Evolutionary conservation across 2,113 vertebrate genomes (phyloP), one percentile per base, ranked within the genome.

Genomic region (Corythaixoides concolor): DNA sequence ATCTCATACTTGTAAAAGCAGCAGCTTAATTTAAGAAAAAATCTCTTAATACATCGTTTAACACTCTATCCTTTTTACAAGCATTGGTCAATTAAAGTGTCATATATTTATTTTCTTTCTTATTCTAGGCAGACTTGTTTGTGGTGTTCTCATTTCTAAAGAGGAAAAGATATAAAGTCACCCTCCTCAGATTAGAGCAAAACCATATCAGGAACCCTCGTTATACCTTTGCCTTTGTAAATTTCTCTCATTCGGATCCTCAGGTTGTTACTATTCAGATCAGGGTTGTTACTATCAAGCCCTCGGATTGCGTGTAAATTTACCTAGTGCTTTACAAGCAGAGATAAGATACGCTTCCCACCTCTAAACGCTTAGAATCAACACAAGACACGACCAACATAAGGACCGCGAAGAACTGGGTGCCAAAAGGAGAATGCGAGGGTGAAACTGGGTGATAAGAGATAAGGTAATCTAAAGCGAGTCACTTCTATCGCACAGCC

Each of bases 401-500:
- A 19, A 41, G 27, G 74, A 23, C 7, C 5, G 37, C 82, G 22
- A 35, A 63, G 92, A 56, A 24, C 0, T 1, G 53, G 15, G 16
- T 3, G 55, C 12, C 5, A 39, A 26, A 49, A 41, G 56, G 22
- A 55, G 55, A 59, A 5, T 3, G 66, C 30, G 10, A 33, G 47
- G 55, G 37, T 45, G 8, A 41, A 14, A 53, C 74, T 24, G 35
- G 11, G 58, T 7, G 66, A 14, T 39, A 17, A 58, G 78, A 13
- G 77, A 13, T 0, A 14, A 50, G 7, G 20, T 18, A 12, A 66
- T 16, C 12, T 1, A 4, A 9, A 53, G 22, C 1, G 69, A 55
- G 22, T 10, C 52, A 0, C 26, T 24, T 1, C 11, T 1, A 1
- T 0, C 6, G 0, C 55, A 5, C 3, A 21, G 16, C 0, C 33